phyloP scores from a whole-genome alignment of 1,140 invertebrate species.

The Pseudobourletiella spinata region DNA sequence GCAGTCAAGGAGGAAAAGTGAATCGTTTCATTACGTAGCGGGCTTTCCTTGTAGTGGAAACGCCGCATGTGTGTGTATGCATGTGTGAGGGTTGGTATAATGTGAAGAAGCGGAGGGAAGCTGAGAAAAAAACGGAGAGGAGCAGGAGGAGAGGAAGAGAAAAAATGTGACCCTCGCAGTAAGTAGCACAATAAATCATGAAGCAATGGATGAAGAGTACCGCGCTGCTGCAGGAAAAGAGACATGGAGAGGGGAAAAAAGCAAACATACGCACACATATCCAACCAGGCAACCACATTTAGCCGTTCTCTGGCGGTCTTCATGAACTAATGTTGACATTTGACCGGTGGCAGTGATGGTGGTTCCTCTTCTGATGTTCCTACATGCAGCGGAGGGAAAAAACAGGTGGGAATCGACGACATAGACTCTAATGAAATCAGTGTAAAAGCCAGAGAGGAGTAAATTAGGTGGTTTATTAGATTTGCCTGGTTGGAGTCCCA shows the following conservation, averaged over 20 bases:
- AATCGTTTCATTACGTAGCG: too few species aligned
- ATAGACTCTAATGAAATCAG: conserved; percentile 8
- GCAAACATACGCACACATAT: too few species aligned
- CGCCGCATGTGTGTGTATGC: too few species aligned
- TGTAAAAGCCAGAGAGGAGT: conserved; percentile 9
- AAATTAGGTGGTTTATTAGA: conserved; percentile 25
- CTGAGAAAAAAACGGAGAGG: neutral
- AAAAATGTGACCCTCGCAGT: neutral
- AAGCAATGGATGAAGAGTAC: neutral
- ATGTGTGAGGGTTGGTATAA: too few species aligned
- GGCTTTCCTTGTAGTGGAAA: too few species aligned
- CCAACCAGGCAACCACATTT: too few species aligned
- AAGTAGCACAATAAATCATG: neutral
- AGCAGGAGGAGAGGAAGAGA: neutral
- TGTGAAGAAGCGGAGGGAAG: too few species aligned
- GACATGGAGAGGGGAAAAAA: neutral
- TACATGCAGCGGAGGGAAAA: conserved; percentile 4
- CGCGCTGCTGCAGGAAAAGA: neutral
- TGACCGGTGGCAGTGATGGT: neutral
- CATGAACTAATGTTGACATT: conserved; percentile 8
- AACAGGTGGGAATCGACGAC: neutral
- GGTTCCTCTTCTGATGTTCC: too few species aligned
- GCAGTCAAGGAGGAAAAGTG: too few species aligned
- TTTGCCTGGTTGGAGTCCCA: conserved; percentile 16
- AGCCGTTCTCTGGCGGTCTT: neutral